These are phyloP conservation scores for Helicolenus hilgendorfi DNA, from an alignment of 2,797 vertebrate species.

Conservation along the genomic window DNA sequence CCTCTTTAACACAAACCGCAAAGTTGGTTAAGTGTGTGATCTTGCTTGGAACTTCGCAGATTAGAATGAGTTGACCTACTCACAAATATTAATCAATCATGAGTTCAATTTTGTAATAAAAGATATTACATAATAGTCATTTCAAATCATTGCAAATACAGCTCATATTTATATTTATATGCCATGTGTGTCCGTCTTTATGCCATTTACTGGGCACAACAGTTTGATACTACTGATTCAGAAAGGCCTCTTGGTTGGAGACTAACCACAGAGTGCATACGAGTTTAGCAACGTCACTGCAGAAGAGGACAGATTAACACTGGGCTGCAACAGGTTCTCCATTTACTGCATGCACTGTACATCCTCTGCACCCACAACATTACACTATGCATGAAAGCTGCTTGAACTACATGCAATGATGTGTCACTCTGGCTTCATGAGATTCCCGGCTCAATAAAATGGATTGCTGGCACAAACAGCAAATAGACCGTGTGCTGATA, in stretches of 20 bases:
- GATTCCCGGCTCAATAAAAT: not conserved
- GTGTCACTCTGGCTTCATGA: not conserved
- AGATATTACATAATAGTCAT: not conserved
- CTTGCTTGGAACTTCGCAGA: not conserved
- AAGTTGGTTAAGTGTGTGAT: not conserved
- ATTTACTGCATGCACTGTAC: not conserved
- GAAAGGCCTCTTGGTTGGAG: not conserved
- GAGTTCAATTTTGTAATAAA: not conserved
- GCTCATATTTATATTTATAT: not conserved
- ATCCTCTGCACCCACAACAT: not conserved
- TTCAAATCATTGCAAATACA: not conserved
- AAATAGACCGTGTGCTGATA: not conserved
- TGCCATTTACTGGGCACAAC: not conserved
- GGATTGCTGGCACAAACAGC: not conserved
- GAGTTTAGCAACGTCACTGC: not conserved
- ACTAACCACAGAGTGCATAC: not conserved
- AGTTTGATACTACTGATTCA: not conserved
- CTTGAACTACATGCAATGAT: not conserved
- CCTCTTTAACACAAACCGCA: not conserved
- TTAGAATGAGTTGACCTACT: not conserved
- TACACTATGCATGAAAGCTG: not conserved
- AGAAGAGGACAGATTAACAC: slow-evolving; percentile 15
- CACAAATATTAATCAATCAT: not conserved
- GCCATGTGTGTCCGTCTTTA: not conserved
- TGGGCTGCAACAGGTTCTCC: not conserved